A percentile compares a stretch with the other conserved stretches of the same genome.
Conservation (phyloP, 2,888 invertebrate species). For the Conchocele bisecta region DNA sequence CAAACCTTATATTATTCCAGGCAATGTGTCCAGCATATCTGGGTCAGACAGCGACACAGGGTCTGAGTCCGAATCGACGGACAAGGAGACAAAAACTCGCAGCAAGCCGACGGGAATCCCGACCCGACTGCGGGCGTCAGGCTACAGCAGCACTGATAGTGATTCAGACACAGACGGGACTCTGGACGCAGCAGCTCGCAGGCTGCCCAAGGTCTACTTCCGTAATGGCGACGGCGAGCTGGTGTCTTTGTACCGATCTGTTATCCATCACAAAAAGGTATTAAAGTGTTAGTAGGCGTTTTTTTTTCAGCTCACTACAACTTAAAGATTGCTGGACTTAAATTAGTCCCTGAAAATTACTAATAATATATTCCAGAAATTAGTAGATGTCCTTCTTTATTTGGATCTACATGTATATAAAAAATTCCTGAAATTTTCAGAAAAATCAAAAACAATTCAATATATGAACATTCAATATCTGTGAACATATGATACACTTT, state of each 20-base stretch:
- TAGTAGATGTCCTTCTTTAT: too few species aligned
- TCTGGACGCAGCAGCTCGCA: constrained; percentile 61
- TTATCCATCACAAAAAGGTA: constrained; percentile 88
- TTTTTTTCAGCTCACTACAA: neutral
- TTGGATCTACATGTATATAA: too few species aligned
- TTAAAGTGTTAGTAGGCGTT: neutral
- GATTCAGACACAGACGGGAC: constrained; percentile 49
- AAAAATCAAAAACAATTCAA: too few species aligned
- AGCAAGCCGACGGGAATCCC: constrained; percentile 51
- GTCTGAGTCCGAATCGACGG: constrained; percentile 38
- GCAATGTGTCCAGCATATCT: constrained; percentile 87
- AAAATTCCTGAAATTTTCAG: neutral
- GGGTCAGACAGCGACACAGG: constrained; percentile 85
- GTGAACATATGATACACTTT: too few species aligned
- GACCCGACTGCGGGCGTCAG: constrained; percentile 29
- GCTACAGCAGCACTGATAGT: constrained; percentile 64
- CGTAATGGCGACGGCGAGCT: constrained; percentile 88
- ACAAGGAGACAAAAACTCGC: constrained; percentile 2
- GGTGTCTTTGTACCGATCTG: constrained; percentile 89
- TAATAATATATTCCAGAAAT: too few species aligned
- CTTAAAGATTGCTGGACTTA: neutral
- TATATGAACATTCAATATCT: neutral
- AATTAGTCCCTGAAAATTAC: too few species aligned
- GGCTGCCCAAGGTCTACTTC: constrained; percentile 88
- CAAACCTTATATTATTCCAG: too few species aligned